phyloP scores from a whole-genome alignment of 2,888 invertebrate genomes.

The Lampropteryx suffumata region DNA sequence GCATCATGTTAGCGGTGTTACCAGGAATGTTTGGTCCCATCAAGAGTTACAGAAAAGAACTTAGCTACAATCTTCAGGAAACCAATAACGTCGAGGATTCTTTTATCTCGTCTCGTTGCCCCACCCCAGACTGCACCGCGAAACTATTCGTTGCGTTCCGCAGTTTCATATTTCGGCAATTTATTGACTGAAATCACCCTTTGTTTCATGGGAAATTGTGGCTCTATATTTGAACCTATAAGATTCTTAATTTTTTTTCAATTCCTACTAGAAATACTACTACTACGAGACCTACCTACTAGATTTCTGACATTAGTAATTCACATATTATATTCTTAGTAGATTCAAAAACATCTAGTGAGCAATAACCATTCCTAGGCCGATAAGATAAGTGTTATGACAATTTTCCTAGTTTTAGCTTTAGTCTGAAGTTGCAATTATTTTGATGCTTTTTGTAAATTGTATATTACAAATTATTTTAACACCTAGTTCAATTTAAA shows the following conservation, averaged over 20 bases:
- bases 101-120: constrained; percentile 57
- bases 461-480: no score
- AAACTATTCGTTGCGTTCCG: constrained; percentile 64
- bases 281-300: no score
- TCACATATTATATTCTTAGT: no score
- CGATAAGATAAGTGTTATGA: no score
- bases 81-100: constrained; percentile 44
- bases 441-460: no score
- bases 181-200: constrained; percentile 34
- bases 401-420: no score
- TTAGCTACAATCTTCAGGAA: constrained; percentile 22
- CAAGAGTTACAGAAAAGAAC: constrained; percentile 4
- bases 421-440: no score
- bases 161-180: constrained; percentile 45
- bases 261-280: background rate
- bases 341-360: background rate
- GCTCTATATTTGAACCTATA: background rate
- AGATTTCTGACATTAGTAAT: no score
- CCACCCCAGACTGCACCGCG: constrained; percentile 70
- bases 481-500: no score
- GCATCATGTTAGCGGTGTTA: constrained; percentile 36
- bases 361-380: background rate
- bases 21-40: constrained; percentile 27
- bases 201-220: constrained; percentile 33
- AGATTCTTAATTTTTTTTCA: background rate